Conservation (phyloP, 2,113 vertebrate species). For the Odocoileus hemionus region DNA sequence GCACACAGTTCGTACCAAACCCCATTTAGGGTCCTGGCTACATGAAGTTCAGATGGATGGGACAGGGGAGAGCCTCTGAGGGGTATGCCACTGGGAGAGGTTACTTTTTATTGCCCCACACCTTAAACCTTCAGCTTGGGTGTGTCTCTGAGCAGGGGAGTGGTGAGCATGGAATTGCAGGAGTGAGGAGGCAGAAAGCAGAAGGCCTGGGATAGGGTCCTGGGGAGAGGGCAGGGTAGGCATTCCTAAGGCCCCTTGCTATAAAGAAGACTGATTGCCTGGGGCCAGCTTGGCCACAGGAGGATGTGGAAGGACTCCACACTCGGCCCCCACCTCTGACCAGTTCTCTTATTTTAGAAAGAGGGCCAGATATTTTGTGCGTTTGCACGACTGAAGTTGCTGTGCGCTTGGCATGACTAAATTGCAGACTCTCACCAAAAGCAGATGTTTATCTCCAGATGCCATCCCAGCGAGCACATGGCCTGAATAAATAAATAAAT, state of each 20-base stretch:
- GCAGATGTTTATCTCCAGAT: constrained; percentile 50
- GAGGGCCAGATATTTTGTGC: not conserved
- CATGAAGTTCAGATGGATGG: not conserved
- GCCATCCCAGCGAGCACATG: not conserved
- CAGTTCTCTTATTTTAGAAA: not conserved
- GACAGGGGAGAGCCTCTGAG: not conserved
- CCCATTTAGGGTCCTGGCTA: not conserved
- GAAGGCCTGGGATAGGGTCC: not conserved
- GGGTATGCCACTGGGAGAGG: not conserved
- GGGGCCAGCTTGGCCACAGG: not conserved
- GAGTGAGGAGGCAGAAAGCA: not conserved
- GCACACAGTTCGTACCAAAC: not conserved
- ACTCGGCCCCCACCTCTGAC: not conserved
- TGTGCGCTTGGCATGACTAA: not conserved
- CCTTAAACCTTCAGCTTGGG: not conserved
- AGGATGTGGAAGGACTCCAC: not conserved
- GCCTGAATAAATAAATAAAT: constrained; percentile 37
- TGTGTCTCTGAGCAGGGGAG: not conserved
- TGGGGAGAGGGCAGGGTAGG: not conserved
- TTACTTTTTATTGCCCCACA: not conserved
- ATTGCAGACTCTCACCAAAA: constrained; percentile 6
- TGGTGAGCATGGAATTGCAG: not conserved
- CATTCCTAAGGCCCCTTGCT: not conserved
- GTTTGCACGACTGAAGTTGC: not conserved
- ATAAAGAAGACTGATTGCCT: not conserved